These are phyloP conservation scores for Heliconius charithonia DNA, from an alignment of 2,888 invertebrate species.

Conservation along the genomic window DNA sequence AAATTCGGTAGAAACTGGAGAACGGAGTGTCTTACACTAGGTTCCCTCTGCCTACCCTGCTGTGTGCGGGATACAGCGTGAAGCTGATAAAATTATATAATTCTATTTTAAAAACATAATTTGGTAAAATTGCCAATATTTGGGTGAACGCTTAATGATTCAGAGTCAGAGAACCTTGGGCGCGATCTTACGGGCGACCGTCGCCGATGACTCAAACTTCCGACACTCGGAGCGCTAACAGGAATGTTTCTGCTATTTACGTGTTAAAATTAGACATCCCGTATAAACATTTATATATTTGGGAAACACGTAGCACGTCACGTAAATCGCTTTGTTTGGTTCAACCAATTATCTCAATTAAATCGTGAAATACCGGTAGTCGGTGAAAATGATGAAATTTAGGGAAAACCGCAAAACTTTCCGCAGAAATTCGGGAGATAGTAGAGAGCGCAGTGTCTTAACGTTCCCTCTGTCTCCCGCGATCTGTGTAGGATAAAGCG, in stretches of 20 bases:
- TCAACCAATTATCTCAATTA: background rate
- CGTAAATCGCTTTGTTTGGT: constrained; percentile 27
- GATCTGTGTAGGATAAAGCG: too few relatives aligned
- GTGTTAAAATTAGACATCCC: constrained; percentile 43
- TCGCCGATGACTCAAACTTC: constrained; percentile 64
- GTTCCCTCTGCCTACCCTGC: too few relatives aligned
- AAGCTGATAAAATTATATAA: too few relatives aligned
- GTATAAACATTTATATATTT: constrained; percentile 23
- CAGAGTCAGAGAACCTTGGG: constrained; percentile 53
- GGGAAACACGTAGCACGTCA: constrained; percentile 21
- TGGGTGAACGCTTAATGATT: constrained; percentile 28
- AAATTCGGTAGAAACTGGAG: too few relatives aligned
- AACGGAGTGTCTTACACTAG: too few relatives aligned
- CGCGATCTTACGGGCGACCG: constrained; percentile 29
- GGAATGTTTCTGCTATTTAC: constrained; percentile 52
- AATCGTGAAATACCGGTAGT: background rate
- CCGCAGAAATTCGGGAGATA: too few relatives aligned
- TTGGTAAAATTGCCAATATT: background rate
- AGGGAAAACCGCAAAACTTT: too few relatives aligned
- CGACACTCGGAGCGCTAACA: constrained; percentile 54
- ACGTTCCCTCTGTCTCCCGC: too few relatives aligned
- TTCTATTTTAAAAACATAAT: background rate
- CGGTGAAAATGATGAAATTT: too few relatives aligned
- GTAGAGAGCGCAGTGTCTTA: too few relatives aligned
- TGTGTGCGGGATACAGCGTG: too few relatives aligned